Evolutionary conservation across 2,797 vertebrate species (phyloP).

Genomic region (Sphenopsis melanotis): DNA sequence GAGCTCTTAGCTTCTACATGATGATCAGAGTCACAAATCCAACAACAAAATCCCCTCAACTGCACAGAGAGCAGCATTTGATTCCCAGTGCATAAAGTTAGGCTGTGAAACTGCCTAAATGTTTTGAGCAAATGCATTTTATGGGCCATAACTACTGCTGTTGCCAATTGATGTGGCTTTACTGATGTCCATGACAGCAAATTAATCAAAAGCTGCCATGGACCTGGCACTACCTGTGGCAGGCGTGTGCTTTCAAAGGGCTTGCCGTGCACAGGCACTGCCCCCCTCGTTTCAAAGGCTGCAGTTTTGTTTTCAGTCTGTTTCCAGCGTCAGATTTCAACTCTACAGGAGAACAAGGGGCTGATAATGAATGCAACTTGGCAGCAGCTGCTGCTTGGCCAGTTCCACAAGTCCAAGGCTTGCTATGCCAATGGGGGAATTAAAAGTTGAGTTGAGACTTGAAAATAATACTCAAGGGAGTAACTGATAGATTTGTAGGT

Average conservation of each 20-base stretch:
- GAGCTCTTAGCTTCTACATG: not conserved
- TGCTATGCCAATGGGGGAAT: not conserved
- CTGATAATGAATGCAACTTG: not conserved
- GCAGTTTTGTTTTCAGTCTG: not conserved
- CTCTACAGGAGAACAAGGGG: not conserved
- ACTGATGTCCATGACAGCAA: not conserved
- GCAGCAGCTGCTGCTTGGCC: slow-evolving; percentile 20
- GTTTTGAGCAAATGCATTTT: not conserved
- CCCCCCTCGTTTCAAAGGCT: not conserved
- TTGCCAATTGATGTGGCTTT: not conserved
- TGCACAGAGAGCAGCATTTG: not conserved
- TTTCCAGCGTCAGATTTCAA: slow-evolving; percentile 8
- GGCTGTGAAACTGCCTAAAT: not conserved
- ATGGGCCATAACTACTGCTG: not conserved
- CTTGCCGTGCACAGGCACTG: not conserved
- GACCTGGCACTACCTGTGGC: not conserved
- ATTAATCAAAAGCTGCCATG: not conserved
- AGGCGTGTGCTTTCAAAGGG: rapidly evolving
- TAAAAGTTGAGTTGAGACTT: slow-evolving; percentile 26
- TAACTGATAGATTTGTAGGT: not conserved
- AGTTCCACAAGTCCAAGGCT: slow-evolving; percentile 11
- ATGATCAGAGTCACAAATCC: not conserved
- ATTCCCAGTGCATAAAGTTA: not conserved
- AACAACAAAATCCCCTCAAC: not conserved
- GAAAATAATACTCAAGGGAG: slow-evolving; percentile 2